Conservation (phyloP, 2,888 invertebrate species). For the Drosophila melanosoma region DNA sequence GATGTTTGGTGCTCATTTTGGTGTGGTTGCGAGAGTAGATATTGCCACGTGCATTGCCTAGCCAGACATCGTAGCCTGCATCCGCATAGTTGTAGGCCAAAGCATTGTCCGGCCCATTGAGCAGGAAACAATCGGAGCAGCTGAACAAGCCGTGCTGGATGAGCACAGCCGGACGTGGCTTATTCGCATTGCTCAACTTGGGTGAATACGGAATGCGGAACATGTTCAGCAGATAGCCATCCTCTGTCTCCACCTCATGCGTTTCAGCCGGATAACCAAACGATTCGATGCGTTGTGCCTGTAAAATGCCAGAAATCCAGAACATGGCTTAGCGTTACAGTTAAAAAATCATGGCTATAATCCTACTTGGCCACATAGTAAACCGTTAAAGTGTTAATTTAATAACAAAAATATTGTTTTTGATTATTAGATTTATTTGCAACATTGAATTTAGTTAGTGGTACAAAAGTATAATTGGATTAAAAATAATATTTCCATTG, state of each 20-base stretch:
- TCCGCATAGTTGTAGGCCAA: constrained; percentile 86
- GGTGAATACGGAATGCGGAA: constrained; percentile 90
- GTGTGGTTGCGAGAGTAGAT: constrained; percentile 87
- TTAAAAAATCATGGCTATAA: neutral
- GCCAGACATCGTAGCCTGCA: constrained; percentile 87
- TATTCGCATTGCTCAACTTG: constrained; percentile 81
- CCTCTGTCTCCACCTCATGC: constrained; percentile 90
- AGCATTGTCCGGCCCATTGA: constrained; percentile 88
- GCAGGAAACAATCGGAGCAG: constrained; percentile 90
- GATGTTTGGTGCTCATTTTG: constrained; percentile 70
- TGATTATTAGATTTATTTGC: neutral
- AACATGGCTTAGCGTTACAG: neutral
- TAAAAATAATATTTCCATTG: neutral
- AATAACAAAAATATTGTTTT: neutral
- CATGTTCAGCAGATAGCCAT: constrained; percentile 92
- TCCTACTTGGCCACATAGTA: neutral
- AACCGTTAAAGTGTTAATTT: neutral
- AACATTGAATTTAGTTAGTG: neutral
- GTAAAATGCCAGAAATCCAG: constrained; percentile 1
- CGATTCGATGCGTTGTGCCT: constrained; percentile 76
- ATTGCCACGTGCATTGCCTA: constrained; percentile 89
- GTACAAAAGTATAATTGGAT: neutral
- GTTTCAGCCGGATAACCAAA: constrained; percentile 88
- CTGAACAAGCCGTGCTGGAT: constrained; percentile 91
- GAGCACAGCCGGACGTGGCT: constrained; percentile 87